phyloP scores from a whole-genome alignment of 1,140 invertebrate genomes.

The Drosophila triauraria region DNA sequence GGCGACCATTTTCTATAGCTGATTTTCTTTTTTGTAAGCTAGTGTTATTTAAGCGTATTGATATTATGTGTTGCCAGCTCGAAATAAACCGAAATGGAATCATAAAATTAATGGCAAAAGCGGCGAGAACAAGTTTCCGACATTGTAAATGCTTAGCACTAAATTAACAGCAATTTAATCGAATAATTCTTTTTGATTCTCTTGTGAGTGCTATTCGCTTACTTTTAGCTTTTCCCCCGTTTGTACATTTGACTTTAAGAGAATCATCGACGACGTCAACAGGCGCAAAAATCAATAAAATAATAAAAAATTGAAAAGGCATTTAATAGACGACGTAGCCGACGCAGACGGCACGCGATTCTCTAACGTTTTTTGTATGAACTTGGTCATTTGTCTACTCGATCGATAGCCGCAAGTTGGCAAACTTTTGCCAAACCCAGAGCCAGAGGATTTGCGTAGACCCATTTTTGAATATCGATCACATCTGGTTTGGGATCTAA shows the following conservation, averaged over 20 bases:
- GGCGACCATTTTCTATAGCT: no score
- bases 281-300: conserved; percentile 71
- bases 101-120: conserved; percentile 59
- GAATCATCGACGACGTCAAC: conserved; percentile 26
- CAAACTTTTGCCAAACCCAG: conserved; percentile 6
- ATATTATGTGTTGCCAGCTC: conserved; percentile 52
- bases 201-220: conserved; percentile 25
- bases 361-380: conserved; percentile 15
- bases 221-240: conserved; percentile 28
- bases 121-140: conserved; percentile 67
- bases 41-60: conserved; percentile 22
- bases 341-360: conserved; percentile 44
- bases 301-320: conserved; percentile 74
- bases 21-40: not conserved
- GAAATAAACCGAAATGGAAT: conserved; percentile 33
- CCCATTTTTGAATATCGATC: conserved; percentile 20
- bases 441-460: not conserved
- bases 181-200: conserved; percentile 44
- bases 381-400: conserved; percentile 22
- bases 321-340: conserved; percentile 60
- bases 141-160: conserved; percentile 77
- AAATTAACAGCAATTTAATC: conserved; percentile 80
- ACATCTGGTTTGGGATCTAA: not conserved
- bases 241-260: conserved; percentile 23
- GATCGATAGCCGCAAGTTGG: conserved; percentile 29